These are phyloP conservation scores for Tarsius wallacei DNA, from an alignment of 2,797 vertebrate genomes.

Conservation along the genomic window DNA sequence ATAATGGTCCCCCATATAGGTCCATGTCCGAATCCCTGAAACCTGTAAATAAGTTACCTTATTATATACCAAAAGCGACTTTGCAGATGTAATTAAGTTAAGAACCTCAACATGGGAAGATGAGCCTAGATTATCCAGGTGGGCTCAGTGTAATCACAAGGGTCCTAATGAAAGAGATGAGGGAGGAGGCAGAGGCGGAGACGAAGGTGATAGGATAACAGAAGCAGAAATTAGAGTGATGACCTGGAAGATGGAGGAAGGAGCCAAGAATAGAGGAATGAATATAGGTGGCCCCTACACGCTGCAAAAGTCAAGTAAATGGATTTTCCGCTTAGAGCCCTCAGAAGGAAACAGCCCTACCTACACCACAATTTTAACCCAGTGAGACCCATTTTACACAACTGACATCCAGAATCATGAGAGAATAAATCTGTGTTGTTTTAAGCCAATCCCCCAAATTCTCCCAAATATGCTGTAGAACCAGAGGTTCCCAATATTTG, in stretches of 20 bases:
- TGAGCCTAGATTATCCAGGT: slow-evolving; percentile 4
- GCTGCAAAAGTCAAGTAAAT: background rate
- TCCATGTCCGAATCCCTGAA: background rate
- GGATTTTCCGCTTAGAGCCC: background rate
- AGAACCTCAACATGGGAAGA: slow-evolving; percentile 12
- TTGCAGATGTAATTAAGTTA: background rate
- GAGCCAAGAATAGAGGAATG: background rate
- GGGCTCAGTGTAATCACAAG: background rate
- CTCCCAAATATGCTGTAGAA: background rate
- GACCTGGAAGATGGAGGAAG: slow-evolving; percentile 33
- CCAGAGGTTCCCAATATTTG: background rate
- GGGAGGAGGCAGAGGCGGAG: background rate
- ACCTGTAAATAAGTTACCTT: background rate
- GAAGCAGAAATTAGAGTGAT: slow-evolving; percentile 17
- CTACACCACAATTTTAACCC: background rate
- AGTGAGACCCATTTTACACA: slow-evolving; percentile 2
- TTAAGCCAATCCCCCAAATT: background rate
- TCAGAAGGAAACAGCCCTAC: background rate
- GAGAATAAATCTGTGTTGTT: background rate
- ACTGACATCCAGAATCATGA: slow-evolving; percentile 9
- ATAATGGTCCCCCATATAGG: background rate
- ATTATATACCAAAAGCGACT: background rate
- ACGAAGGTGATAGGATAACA: background rate
- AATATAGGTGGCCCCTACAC: background rate
- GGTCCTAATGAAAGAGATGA: background rate